phyloP scores from a whole-genome alignment of 2,797 vertebrate genomes.

The Myripristis murdjan region DNA sequence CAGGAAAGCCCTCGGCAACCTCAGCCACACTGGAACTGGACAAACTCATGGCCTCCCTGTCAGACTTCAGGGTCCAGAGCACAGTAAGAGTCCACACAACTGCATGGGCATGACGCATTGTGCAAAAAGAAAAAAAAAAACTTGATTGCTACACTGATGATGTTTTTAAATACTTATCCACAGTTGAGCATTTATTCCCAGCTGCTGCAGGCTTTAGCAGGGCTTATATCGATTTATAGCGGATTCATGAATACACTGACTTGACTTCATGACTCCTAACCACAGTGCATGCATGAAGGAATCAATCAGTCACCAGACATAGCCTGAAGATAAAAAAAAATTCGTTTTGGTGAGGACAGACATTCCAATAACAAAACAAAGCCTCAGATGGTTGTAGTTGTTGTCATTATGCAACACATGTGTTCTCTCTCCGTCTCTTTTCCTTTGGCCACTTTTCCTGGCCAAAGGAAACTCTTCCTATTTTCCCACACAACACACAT shows the following conservation, averaged over 20 bases:
- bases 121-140: too few relatives aligned
- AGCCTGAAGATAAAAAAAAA: slow-evolving; percentile 39
- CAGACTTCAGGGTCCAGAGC: slow-evolving; percentile 94
- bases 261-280: slow-evolving; percentile 32
- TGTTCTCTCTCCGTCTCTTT: too few relatives aligned
- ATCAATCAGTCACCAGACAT: slow-evolving; percentile 48
- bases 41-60: slow-evolving; percentile 94
- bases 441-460: too few relatives aligned
- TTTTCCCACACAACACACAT: too few relatives aligned
- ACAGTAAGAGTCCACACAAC: slow-evolving; percentile 83
- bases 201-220: slow-evolving; percentile 5
- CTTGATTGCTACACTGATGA: too few relatives aligned
- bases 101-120: neutral
- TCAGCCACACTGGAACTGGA: slow-evolving; percentile 94
- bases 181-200: neutral
- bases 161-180: neutral
- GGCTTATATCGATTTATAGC: slow-evolving; percentile 5
- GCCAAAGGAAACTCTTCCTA: too few relatives aligned
- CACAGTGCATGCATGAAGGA: slow-evolving; percentile 26
- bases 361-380: slow-evolving; percentile 37
- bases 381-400: slow-evolving; percentile 10
- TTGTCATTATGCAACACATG: too few relatives aligned
- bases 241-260: slow-evolving; percentile 8
- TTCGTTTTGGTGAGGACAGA: slow-evolving; percentile 40
- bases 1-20: slow-evolving; percentile 88